Evolutionary conservation across 1,140 invertebrate species (phyloP).

Genomic region (Tetranychus urticae): DNA sequence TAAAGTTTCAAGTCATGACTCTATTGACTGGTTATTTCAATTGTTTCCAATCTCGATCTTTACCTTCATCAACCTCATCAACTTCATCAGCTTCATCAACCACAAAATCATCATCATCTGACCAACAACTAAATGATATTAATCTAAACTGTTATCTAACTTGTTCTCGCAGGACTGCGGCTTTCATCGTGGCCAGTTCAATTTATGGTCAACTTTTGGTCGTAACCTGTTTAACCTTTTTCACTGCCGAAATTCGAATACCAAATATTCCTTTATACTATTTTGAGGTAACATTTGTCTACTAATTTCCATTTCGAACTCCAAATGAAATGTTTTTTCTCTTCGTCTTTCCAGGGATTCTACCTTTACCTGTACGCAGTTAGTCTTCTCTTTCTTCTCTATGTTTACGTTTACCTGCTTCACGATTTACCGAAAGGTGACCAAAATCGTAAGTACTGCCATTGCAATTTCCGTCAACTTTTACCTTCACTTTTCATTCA

Average conservation of each 20-base stretch:
- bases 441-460: not conserved
- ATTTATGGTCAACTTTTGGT: slow-evolving; percentile 75
- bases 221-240: slow-evolving; percentile 69
- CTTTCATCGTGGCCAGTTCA: slow-evolving; percentile 71
- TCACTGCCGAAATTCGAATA: slow-evolving; percentile 74
- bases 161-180: slow-evolving; percentile 46
- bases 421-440: slow-evolving; percentile 41
- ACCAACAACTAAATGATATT: too few relatives aligned
- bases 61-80: too few relatives aligned
- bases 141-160: too few relatives aligned
- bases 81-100: too few relatives aligned
- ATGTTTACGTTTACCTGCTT: slow-evolving; percentile 86
- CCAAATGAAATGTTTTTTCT: not conserved
- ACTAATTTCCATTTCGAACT: not conserved
- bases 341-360: slow-evolving; percentile 44
- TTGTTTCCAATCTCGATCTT: too few relatives aligned
- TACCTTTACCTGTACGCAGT: slow-evolving; percentile 87
- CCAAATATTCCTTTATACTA: slow-evolving; percentile 65
- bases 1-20: too few relatives aligned
- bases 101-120: too few relatives aligned
- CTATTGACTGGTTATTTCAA: too few relatives aligned
- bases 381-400: slow-evolving; percentile 81
- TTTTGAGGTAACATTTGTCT: slow-evolving; percentile 37
- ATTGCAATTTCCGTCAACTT: too few relatives aligned
- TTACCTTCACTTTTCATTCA: too few relatives aligned